Evolutionary conservation across 64 coral and sea anemone species (phyloP), one percentile per base, ranked within the genome.

Genomic region (Pocillopora verrucosa): DNA sequence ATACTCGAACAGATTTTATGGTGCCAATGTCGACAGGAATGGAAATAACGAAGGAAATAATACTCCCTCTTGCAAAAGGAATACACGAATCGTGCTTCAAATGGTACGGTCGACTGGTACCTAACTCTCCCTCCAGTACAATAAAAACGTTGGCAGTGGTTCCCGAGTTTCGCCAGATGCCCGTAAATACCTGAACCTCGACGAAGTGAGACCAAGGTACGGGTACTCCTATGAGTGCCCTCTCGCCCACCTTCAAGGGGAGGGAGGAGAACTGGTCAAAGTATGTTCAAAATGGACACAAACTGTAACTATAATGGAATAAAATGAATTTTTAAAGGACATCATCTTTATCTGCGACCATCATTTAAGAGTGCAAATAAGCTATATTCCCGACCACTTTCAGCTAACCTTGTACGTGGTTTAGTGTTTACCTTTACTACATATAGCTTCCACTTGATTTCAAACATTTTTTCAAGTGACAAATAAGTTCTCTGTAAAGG

Each of bases 101-200:
- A 10, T 62, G 80, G 26, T 64, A 34, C 60, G 89, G 72, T 7
- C 57, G 63, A 77, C 89, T 86, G 4, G 89, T 59, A 15, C 34
- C 34, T 10, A 9, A 9, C 69, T 85, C 80, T 13, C 89, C 89
- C 6, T 86, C 22, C 11, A 91, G 72, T n/a, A 85, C 35, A 13
- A 91, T 76, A 26, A 80, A 91, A 9, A 91, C 80, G 63, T 85
- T 74, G 7, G 89, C 89, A 64, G 36, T 91, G 13, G 89, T 91
- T 16, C 89, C 89, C 17, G 89, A 83, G 16, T 91, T 67, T 11
- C 37, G 26, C 89, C 89, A 91, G 11, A 91, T 85, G 19, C 89
- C 89, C n/a, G 89, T 91, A 7, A 80, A 76, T 26, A 91, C 36
- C 9, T 73, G 72, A 16, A 86, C 20, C 14, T 91, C 80, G 89